A percentile compares a stretch with the other conserved stretches of the same genome.
phyloP scores from a whole-genome alignment of 2,797 vertebrate species.

The Anguilla obscura region DNA sequence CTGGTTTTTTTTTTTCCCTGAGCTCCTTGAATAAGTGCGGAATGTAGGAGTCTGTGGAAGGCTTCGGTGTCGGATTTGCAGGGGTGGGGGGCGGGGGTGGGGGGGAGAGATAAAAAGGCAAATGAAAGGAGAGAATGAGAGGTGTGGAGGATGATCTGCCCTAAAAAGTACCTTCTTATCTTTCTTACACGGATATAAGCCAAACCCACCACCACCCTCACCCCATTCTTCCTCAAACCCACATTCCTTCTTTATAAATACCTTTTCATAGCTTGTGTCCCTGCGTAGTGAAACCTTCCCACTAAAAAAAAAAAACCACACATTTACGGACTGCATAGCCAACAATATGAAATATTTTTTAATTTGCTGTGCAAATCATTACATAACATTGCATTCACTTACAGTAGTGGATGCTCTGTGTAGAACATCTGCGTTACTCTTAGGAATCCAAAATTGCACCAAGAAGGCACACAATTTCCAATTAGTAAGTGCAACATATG shows the following conservation, averaged over 20 bases:
- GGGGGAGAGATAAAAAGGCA: slow-evolving; percentile 2
- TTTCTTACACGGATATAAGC: background rate
- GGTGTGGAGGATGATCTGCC: background rate
- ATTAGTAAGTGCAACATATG: too few species aligned
- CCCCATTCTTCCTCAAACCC: background rate
- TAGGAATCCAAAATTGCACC: background rate
- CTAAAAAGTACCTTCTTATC: slow-evolving; percentile 14
- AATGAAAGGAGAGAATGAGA: background rate
- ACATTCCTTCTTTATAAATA: background rate
- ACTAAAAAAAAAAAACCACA: background rate
- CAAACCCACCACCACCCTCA: background rate
- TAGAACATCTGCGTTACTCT: background rate
- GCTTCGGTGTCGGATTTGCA: background rate
- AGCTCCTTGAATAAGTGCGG: background rate
- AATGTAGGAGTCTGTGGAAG: background rate
- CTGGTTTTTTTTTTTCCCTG: background rate
- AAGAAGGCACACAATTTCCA: background rate
- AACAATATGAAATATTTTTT: background rate
- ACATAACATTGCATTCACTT: background rate
- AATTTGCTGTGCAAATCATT: background rate
- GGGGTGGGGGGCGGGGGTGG: background rate
- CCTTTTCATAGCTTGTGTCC: background rate
- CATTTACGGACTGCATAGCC: background rate
- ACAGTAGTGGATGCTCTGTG: background rate
- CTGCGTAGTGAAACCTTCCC: background rate